Percentiles rank a stretch among this genome's conserved stretches.
Conservation (phyloP, 2,797 vertebrate genomes). For the Avahi laniger region DNA sequence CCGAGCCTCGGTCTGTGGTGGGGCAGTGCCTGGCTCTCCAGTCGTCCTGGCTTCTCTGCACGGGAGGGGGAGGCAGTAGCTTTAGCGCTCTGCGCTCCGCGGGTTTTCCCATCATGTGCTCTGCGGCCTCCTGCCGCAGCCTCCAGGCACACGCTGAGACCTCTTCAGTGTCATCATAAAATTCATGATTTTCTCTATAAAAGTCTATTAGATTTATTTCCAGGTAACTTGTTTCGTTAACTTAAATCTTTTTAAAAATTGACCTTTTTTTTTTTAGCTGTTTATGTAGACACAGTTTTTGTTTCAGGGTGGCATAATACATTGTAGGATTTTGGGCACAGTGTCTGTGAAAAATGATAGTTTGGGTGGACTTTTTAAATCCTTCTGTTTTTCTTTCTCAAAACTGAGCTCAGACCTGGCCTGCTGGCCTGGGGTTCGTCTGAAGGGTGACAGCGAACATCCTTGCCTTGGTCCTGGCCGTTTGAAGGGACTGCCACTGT, state of each 20-base stretch:
- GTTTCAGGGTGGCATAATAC: fast-evolving
- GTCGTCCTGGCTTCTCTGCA: not conserved
- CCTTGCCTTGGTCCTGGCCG: fast-evolving
- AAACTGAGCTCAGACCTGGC: fast-evolving
- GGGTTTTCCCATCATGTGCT: too few species aligned
- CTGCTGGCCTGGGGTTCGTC: not conserved
- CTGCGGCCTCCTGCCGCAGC: too few species aligned
- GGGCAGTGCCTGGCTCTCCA: not conserved
- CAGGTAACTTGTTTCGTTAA: not conserved
- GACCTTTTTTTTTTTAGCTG: not conserved
- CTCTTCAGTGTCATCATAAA: not conserved
- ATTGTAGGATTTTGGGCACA: not conserved
- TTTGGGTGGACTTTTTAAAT: not conserved
- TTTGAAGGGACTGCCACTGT: fast-evolving
- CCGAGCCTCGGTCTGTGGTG: fast-evolving
- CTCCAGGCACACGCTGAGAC: too few species aligned
- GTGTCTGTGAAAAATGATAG: not conserved
- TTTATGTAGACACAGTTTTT: not conserved
- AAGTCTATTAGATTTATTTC: not conserved
- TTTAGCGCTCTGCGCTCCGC: too few species aligned
- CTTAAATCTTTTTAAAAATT: not conserved
- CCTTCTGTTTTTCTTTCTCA: not conserved
- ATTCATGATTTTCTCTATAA: fast-evolving
- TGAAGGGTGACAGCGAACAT: fast-evolving
- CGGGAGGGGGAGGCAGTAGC: not conserved